Conservation (phyloP, 1,140 invertebrate species). For the Cotesia typhae region DNA sequence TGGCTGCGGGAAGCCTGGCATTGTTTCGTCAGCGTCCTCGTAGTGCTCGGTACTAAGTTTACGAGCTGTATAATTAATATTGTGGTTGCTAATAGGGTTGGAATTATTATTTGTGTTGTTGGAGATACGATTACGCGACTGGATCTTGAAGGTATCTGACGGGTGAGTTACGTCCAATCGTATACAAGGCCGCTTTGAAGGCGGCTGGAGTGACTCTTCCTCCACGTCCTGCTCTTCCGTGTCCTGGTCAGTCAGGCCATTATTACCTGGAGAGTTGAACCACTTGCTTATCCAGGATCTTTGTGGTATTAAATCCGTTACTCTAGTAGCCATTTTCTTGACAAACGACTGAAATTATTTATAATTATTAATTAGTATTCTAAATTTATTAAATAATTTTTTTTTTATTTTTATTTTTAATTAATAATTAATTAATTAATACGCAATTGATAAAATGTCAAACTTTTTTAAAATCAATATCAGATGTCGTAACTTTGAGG, state of each 20-base stretch:
- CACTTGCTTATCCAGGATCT: slow-evolving; percentile 62
- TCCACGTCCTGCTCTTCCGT: slow-evolving; percentile 48
- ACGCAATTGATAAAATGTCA: no score
- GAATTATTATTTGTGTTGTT: no score
- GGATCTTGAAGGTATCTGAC: slow-evolving; percentile 60
- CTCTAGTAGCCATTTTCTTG: slow-evolving; percentile 62
- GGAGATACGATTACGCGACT: slow-evolving; percentile 34
- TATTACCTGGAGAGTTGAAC: slow-evolving; percentile 59
- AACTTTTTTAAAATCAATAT: background rate
- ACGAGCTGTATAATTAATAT: no score
- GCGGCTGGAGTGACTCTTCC: slow-evolving; percentile 52
- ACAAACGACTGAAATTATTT: slow-evolving; percentile 60
- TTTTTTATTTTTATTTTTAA: background rate
- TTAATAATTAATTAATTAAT: background rate
- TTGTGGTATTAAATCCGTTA: slow-evolving; percentile 61
- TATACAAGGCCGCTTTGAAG: slow-evolving; percentile 59
- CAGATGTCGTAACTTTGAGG: background rate
- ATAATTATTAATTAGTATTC: background rate
- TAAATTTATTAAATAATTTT: background rate
- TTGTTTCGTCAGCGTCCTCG: slow-evolving; percentile 37
- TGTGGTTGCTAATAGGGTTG: no score
- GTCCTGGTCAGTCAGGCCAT: slow-evolving; percentile 42
- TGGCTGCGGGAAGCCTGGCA: slow-evolving; percentile 54
- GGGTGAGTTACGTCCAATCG: slow-evolving; percentile 61
- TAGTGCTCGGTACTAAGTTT: background rate